A percentile compares a stretch with the other conserved stretches of the same genome.
Evolutionary conservation across 2,888 invertebrate genomes (phyloP).

Genomic region (Eilema sororculum): DNA sequence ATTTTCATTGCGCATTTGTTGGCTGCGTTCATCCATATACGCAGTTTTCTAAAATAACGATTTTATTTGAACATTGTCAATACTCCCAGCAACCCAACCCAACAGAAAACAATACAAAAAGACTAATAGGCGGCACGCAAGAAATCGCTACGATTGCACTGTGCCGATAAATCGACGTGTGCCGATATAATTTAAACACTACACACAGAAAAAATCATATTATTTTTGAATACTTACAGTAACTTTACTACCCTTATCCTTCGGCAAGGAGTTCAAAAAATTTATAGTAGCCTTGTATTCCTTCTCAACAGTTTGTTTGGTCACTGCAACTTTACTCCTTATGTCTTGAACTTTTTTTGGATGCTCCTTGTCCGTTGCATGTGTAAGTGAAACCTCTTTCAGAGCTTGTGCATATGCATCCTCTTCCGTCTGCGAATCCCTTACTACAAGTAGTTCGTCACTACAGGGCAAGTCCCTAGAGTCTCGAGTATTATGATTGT

Average conservation of each 20-base stretch:
- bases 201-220: background rate
- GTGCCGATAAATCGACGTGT: background rate
- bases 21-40: conserved; percentile 72
- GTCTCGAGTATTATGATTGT: conserved; percentile 76
- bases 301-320: conserved; percentile 89
- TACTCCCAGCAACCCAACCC: background rate
- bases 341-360: conserved; percentile 64
- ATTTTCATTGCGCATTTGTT: conserved; percentile 64
- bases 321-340: conserved; percentile 74
- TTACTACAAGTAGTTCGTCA: conserved; percentile 63
- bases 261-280: conserved; percentile 76
- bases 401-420: conserved; percentile 79
- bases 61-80: background rate
- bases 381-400: conserved; percentile 58
- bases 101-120: background rate
- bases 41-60: conserved; percentile 66
- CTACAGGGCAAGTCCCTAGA: conserved; percentile 59
- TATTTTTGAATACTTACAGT: conserved; percentile 62
- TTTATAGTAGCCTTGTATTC: conserved; percentile 80
- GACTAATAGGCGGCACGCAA: background rate
- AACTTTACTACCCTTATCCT: conserved; percentile 63
- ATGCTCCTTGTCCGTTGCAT: conserved; percentile 54
- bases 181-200: background rate
- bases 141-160: too few species aligned
- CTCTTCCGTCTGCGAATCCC: conserved; percentile 65